Percentiles rank a stretch among this genome's conserved stretches.
Conservation (phyloP, 2,888 invertebrate species). For the Antheraea yamamai region DNA sequence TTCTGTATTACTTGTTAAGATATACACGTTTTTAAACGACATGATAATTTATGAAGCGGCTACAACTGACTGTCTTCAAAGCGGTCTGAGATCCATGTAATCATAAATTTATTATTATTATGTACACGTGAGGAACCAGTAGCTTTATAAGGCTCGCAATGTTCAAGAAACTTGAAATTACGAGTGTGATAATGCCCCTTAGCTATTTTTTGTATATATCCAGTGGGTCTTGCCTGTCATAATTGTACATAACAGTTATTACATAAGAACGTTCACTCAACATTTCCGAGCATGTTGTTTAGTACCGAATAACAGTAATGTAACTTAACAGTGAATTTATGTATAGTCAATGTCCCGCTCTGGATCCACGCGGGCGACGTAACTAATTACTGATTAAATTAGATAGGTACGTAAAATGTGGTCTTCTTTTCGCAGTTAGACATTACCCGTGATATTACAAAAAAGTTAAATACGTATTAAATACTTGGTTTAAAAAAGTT, state of each 20-base stretch:
- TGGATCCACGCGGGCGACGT: no score
- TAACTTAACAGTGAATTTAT: not conserved
- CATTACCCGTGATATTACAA: no score
- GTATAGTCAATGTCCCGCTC: not conserved
- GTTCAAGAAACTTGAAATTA: conserved; percentile 6
- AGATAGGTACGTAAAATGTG: no score
- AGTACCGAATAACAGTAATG: not conserved
- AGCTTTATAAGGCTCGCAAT: conserved; percentile 16
- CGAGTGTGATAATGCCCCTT: conserved; percentile 15
- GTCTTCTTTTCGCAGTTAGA: no score
- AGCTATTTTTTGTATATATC: not conserved
- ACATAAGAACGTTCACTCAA: not conserved
- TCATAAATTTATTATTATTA: conserved; percentile 20
- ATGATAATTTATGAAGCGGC: conserved; percentile 31
- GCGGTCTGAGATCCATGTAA: not conserved
- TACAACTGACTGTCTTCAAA: conserved; percentile 7
- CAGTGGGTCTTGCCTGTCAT: conserved; percentile 1
- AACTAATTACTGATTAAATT: no score
- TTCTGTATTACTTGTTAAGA: conserved; percentile 25
- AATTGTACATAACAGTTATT: not conserved
- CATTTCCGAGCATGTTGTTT: not conserved
- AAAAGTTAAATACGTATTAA: no score
- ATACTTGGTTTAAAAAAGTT: no score
- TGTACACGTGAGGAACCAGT: conserved; percentile 19
- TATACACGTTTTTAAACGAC: conserved; percentile 5